Percentiles rank a stretch among this genome's conserved stretches.
These are phyloP conservation scores for Nesidiocoris tenuis DNA, from an alignment of 2,888 invertebrate species.

Conservation along the genomic window DNA sequence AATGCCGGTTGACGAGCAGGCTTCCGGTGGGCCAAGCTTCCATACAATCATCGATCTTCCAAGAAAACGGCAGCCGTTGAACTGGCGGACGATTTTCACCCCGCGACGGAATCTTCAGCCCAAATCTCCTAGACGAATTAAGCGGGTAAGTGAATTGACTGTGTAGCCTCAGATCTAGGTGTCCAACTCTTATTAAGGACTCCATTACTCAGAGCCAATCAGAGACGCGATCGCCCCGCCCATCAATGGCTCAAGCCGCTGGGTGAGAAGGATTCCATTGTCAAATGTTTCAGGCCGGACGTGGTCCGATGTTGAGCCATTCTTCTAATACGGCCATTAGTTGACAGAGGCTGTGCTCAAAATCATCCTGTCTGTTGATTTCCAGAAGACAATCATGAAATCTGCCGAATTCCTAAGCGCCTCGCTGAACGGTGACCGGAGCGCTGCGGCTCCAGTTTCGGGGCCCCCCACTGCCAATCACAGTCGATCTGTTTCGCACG, in stretches of 20 bases:
- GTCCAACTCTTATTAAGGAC: no score
- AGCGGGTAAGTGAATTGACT: constrained; percentile 41
- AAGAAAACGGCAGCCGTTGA: constrained; percentile 68
- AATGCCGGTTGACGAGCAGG: constrained; percentile 20
- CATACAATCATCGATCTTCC: constrained; percentile 93
- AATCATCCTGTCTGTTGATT: no score
- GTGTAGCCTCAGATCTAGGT: no score
- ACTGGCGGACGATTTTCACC: constrained; percentile 76
- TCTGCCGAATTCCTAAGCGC: constrained; percentile 65
- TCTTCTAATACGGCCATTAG: no score
- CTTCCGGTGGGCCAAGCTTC: constrained; percentile 65
- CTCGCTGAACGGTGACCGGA: constrained; percentile 17
- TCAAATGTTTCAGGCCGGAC: no score
- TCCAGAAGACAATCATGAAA: constrained; percentile 59
- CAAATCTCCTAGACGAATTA: constrained; percentile 44
- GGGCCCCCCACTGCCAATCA: constrained; percentile 49
- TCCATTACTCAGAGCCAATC: no score
- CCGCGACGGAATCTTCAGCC: constrained; percentile 43
- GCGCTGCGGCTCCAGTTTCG: constrained; percentile 11
- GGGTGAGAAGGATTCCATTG: no score
- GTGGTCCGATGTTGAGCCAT: no score
- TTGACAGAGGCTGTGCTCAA: no score
- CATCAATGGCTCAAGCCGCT: no score
- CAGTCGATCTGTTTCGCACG: constrained; percentile 78
- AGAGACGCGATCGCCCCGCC: no score